A percentile compares a stretch with the other conserved stretches of the same genome.
phyloP scores from a whole-genome alignment of 2,113 vertebrate species.

The Tricholaema leucomelas region DNA sequence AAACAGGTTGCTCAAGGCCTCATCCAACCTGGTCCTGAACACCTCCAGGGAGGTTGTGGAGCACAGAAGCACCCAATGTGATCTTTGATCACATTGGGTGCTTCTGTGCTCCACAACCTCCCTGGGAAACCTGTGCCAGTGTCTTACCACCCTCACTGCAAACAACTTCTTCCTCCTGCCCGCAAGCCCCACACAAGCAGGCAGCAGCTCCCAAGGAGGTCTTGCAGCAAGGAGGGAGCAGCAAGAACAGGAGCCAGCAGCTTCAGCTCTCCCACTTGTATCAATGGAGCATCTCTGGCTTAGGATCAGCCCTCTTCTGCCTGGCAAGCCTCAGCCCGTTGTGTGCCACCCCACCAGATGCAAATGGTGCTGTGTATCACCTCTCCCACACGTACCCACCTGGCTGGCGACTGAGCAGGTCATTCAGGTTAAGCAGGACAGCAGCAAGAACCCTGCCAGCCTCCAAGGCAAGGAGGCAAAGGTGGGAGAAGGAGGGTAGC shows the following conservation, averaged over 20 bases:
- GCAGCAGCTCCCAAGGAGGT: neutral
- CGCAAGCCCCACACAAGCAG: neutral
- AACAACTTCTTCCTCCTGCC: neutral
- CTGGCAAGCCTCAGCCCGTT: neutral
- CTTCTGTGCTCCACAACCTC: too few species aligned
- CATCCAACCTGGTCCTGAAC: too few species aligned
- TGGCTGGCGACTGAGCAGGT: neutral
- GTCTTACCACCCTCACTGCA: too few species aligned
- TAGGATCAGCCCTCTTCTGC: neutral
- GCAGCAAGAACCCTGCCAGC: rapidly evolving
- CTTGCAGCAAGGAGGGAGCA: neutral
- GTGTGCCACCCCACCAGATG: neutral
- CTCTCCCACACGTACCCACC: neutral
- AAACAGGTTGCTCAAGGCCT: too few species aligned
- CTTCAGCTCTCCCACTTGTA: neutral
- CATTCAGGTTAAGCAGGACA: neutral
- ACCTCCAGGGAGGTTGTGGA: too few species aligned
- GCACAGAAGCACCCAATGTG: too few species aligned
- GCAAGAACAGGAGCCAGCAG: neutral
- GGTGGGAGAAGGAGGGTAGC: neutral
- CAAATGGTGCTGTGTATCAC: neutral
- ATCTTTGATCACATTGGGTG: too few species aligned
- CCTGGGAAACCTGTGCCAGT: too few species aligned
- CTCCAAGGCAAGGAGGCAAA: neutral
- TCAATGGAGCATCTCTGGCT: neutral